Evolutionary conservation across 1,140 invertebrate species (phyloP).

Genomic region (Pachypeltis micranthus): DNA sequence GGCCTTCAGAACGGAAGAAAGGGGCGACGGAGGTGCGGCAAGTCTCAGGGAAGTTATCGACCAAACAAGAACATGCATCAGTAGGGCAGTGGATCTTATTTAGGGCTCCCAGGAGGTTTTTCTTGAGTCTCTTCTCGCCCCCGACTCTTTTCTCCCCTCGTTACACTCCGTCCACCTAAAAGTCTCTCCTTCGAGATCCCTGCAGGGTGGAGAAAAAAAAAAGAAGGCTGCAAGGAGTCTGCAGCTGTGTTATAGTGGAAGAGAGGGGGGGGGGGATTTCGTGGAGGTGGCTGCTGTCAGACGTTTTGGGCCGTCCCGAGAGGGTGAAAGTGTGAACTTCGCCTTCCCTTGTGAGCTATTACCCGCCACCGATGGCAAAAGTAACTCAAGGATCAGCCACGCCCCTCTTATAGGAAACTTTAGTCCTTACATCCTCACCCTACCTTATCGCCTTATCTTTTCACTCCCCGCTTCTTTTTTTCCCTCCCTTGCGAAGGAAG

Average conservation of each 20-base stretch:
- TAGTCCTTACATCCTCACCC: too few relatives aligned
- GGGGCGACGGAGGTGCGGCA: too few relatives aligned
- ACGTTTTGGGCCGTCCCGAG: too few relatives aligned
- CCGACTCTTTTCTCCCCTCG: background rate
- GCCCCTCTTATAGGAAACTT: background rate
- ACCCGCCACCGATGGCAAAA: background rate
- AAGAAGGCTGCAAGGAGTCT: too few relatives aligned
- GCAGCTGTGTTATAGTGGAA: too few relatives aligned
- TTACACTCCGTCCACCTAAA: too few relatives aligned
- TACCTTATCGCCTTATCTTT: background rate
- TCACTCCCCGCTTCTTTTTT: background rate
- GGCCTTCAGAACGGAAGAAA: background rate
- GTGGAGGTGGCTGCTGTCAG: too few relatives aligned
- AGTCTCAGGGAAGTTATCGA: background rate
- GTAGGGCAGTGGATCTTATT: background rate
- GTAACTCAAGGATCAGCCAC: background rate
- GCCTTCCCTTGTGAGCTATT: background rate
- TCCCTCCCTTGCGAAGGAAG: too few relatives aligned
- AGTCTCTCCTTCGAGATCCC: too few relatives aligned
- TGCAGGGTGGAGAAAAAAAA: too few relatives aligned
- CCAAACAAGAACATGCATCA: background rate
- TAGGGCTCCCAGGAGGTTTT: background rate
- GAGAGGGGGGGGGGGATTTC: background rate
- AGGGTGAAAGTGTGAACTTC: background rate
- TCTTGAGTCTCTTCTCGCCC: too few relatives aligned